Conservation (phyloP, 1,140 invertebrate genomes). For the Mizuhopecten yessoensis region DNA sequence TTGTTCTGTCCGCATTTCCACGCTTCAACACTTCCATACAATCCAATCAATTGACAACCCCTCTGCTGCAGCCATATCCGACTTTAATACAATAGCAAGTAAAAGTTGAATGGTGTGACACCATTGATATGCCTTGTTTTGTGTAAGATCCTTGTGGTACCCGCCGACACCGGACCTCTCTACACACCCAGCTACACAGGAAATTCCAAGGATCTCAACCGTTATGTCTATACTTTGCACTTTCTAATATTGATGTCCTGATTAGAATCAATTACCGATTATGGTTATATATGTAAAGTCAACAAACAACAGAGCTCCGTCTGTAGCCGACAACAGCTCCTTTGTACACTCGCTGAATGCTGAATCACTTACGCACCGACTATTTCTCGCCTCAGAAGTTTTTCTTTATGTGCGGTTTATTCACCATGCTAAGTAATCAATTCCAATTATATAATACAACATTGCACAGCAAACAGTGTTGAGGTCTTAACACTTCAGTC, state of each 20-base stretch:
- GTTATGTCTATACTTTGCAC: not conserved
- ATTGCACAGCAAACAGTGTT: not conserved
- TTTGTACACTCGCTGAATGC: not conserved
- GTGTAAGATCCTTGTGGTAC: not conserved
- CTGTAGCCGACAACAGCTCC: not conserved
- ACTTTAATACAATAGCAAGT: not conserved
- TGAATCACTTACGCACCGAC: constrained; percentile 14
- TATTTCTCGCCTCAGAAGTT: not conserved
- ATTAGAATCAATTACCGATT: not conserved
- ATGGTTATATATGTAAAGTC: not conserved
- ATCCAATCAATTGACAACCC: not conserved
- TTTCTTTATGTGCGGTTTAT: constrained; percentile 24
- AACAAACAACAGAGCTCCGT: not conserved
- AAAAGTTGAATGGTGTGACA: not conserved
- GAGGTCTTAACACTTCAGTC: not conserved
- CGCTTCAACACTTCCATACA: not conserved
- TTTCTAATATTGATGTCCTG: constrained; percentile 15
- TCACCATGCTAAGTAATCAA: constrained; percentile 18
- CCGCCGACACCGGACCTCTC: not conserved
- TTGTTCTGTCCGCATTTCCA: not conserved
- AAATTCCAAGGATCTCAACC: not conserved
- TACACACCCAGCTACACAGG: not conserved
- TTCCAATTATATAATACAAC: constrained; percentile 23
- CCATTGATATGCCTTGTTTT: not conserved
- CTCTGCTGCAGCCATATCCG: not conserved